A percentile compares a stretch with the other conserved stretches of the same genome.
Conservation (phyloP, 2,888 invertebrate species). For the Cancer borealis region DNA sequence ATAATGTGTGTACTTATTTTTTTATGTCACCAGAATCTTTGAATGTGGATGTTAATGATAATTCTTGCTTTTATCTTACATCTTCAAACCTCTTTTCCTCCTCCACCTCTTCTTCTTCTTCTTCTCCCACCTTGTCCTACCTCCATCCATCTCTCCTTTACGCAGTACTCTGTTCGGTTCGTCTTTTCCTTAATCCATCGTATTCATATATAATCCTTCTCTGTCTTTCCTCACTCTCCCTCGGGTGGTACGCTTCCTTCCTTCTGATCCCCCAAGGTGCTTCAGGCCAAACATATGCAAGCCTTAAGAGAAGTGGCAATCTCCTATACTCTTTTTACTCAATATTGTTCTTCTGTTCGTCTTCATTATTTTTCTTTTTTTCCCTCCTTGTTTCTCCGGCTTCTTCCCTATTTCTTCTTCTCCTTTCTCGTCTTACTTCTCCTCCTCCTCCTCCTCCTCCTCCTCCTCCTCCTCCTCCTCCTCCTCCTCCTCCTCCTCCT, state of each 20-base stretch:
- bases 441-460: background rate
- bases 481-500: background rate
- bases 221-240: conserved; percentile 14
- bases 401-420: background rate
- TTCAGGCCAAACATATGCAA: background rate
- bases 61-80: background rate
- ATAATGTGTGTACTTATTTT: background rate
- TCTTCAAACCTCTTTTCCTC: background rate
- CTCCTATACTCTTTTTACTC: background rate
- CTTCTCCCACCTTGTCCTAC: background rate
- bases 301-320: background rate
- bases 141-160: background rate
- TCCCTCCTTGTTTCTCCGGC: background rate
- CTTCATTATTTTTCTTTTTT: background rate
- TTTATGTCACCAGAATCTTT: background rate
- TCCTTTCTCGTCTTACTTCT: background rate
- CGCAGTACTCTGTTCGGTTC: background rate
- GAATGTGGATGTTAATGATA: background rate
- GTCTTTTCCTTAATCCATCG: background rate
- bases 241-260: background rate
- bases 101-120: background rate
- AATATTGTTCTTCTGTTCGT: background rate
- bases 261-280: background rate
- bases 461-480: background rate
- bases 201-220: conserved; percentile 2